These are phyloP conservation scores for Anolis carolinensis DNA, from an alignment of 2,113 vertebrate genomes.

Conservation along the genomic window DNA sequence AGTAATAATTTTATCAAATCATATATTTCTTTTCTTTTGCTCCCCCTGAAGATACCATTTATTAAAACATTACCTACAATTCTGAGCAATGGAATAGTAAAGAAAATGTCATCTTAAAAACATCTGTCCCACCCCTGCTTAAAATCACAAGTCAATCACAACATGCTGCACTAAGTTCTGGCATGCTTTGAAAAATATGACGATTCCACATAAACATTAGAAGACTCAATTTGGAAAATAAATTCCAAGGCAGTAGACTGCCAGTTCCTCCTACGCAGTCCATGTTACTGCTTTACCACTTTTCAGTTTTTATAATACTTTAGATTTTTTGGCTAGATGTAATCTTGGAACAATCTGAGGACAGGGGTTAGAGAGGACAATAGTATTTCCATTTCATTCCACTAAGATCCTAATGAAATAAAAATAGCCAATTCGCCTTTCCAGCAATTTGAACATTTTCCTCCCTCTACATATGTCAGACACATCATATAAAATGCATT, in stretches of 20 bases:
- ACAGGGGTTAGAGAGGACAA: background rate
- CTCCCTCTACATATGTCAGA: background rate
- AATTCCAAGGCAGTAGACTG: conserved; percentile 27
- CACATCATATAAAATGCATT: background rate
- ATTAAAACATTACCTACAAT: conserved; percentile 72
- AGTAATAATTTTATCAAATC: conserved; percentile 80
- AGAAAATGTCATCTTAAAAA: conserved; percentile 74
- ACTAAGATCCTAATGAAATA: background rate
- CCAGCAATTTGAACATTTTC: background rate
- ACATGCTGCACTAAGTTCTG: conserved; percentile 59
- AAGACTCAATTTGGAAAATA: conserved; percentile 37
- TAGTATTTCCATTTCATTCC: background rate
- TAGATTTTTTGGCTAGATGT: conserved; percentile 23
- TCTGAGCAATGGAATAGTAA: conserved; percentile 67
- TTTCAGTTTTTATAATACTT: conserved; percentile 20
- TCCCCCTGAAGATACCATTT: conserved; percentile 66
- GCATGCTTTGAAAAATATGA: conserved; percentile 58
- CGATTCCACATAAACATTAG: conserved; percentile 64
- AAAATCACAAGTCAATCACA: conserved; percentile 56
- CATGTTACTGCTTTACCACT: too few relatives aligned
- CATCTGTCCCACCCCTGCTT: conserved; percentile 40
- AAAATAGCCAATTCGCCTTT: background rate
- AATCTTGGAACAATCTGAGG: background rate
- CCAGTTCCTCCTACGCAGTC: conserved; percentile 2
- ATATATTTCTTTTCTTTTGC: conserved; percentile 67